Base-by-base conservation (phyloP, 2,113 vertebrate species). In the Corythornis madagascariensis region DNA sequence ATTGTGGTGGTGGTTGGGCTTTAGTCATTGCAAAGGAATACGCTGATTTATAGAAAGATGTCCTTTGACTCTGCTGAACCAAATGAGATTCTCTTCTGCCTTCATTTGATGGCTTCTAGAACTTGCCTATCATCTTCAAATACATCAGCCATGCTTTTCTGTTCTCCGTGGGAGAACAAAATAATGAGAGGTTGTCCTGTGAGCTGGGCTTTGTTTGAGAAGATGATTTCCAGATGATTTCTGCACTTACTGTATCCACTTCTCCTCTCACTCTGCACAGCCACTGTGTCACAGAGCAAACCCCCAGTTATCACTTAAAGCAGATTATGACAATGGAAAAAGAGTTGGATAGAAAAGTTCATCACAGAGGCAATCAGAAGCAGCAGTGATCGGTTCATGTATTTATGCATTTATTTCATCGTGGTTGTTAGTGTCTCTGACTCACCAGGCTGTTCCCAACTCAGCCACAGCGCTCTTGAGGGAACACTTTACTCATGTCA, bases 181-280 rank as follows among this genome's bases (percentile, higher is more conserved):
- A 95, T 95, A 95, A 96, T 95, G 84, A 96, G 86, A 75, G 47
- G 33, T 67, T 81, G 66, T 87, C 72, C 76, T 80, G 82, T 63
- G 86, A 89, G 45, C 43, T n/a, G 31, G 38, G 35, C 55, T 86
- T 84, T 16, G 2, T 86, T 67, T 56, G 65, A 57, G 43, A 81
- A 42, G 53, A 48, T 52, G 40, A 78, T 91, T 87, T 91, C 74
- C 77, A 48, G n/a, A 50, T 89, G 63, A 45, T 75, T 88, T 83
- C 71, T 7, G 5, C 0, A 3, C 2, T 0, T 0, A 1, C 25
- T 83, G 55, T 33, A 75, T 89, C 50, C 0, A 0, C 45, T 84
- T 86, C 69, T 60, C 18, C 11, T 33, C 13, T 87, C 1, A 3
- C 40, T 66, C 59, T 5, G 6, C 26, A 53, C 63, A 28, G 67